Base-by-base conservation (phyloP, 37 sponge, comb jelly and placozoan genomes). In the Diacarnus erythraeanus region DNA sequence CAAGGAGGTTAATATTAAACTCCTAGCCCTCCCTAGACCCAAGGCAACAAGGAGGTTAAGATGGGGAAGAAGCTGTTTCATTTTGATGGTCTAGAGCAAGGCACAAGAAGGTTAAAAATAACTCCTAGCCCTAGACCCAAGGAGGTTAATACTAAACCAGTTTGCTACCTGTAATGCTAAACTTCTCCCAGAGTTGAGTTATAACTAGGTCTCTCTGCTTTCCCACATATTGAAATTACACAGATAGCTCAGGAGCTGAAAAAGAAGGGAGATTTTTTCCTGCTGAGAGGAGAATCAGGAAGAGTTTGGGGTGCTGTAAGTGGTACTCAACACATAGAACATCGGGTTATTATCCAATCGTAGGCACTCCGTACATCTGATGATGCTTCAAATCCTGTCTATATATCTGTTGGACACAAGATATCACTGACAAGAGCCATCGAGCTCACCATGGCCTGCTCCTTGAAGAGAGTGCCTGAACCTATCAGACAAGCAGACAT, bases 371-470 rank as follows among this genome's bases (percentile, higher is more conserved):
- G 64, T 38, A 94, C 90, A 18, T 83, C 80, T 15, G 80, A 88
- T 60, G 88, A 59, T 30, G 83, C 92, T 18, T 64, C 69, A n/a
- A 98, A 96, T 30, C 99, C 99, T 18, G 86, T 98, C 42, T 98
- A 89, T 81, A 90, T 96, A 17, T 98, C 99, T 37, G 87, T 91
- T 59, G 99, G 99, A 18, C 99, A 98, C 83, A 89, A 92, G 59
- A 90, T 98, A 10, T 85, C 90, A 15, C 71, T 98, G 69, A 89
- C 87, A 2, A 96, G 93, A 58, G 97, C 99, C 40, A 71, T 73
- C 27, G 38, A 84, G 40, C 81, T 98, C 23, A 90, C 87, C 0
- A 31, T 84, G 22, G 78, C 69, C 10, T 92, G 93, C 76, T 94
- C 90, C 15, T 29, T 30, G 31, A 69, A 83, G 40, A 72, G 99